phyloP scores from a whole-genome alignment of 2,113 vertebrate species.

The Nannobrachium achirus region DNA sequence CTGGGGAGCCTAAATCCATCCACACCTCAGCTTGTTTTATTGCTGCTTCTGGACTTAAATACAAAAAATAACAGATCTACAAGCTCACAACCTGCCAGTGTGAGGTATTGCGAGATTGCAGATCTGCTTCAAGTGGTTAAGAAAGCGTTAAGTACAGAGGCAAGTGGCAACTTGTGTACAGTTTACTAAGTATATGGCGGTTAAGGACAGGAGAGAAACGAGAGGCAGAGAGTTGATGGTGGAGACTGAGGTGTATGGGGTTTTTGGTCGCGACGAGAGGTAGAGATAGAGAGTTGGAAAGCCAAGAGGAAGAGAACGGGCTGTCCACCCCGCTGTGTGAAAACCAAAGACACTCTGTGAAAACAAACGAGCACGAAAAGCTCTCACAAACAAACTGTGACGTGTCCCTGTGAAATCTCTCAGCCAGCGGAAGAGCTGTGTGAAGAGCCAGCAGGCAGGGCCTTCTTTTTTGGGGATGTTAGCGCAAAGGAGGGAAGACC shows the following conservation, averaged over 20 bases:
- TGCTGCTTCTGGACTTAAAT: too few relatives aligned
- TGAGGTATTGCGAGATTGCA: too few relatives aligned
- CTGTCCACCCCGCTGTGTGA: conserved; percentile 41
- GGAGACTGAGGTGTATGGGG: background rate
- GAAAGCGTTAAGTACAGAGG: too few relatives aligned
- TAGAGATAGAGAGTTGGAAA: background rate
- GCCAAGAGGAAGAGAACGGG: conserved; percentile 12
- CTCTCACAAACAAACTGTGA: conserved; percentile 54
- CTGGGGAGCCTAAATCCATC: too few relatives aligned
- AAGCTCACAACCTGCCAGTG: too few relatives aligned
- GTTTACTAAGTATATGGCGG: conserved; percentile 13
- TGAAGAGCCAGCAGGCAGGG: conserved; percentile 12
- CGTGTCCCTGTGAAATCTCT: conserved; percentile 54
- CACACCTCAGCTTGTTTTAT: too few relatives aligned
- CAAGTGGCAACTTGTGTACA: too few relatives aligned
- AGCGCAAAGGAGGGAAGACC: conserved; percentile 20
- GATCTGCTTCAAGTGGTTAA: too few relatives aligned
- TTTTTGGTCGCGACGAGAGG: conserved; percentile 5
- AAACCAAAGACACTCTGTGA: conserved; percentile 51
- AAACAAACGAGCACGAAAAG: conserved; percentile 37
- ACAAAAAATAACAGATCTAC: too few relatives aligned
- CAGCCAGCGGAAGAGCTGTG: conserved; percentile 27
- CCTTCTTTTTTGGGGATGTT: conserved; percentile 33
- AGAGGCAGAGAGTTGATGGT: conserved; percentile 7
- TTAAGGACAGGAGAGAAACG: conserved; percentile 25